Conservation (phyloP, 2,113 vertebrate genomes). For the Cynopterus brachyotis region DNA sequence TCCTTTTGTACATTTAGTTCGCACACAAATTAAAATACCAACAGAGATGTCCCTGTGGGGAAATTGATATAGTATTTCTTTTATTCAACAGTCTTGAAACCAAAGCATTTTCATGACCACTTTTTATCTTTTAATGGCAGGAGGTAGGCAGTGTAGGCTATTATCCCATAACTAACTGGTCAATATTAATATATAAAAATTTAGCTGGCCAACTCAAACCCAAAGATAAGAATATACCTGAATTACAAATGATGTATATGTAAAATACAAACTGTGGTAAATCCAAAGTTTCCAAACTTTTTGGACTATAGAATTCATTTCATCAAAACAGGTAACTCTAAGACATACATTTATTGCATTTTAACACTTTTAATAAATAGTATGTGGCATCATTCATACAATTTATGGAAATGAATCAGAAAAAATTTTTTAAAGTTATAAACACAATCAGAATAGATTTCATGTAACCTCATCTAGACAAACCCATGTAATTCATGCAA, state of each 20-base stretch:
- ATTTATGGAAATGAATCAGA: background rate
- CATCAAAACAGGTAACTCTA: too few relatives aligned
- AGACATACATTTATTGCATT: too few relatives aligned
- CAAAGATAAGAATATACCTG: background rate
- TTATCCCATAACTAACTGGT: slow-evolving; percentile 25
- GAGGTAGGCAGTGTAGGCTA: background rate
- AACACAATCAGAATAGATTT: background rate
- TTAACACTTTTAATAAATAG: too few relatives aligned
- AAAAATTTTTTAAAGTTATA: background rate
- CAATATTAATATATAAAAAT: slow-evolving; percentile 56
- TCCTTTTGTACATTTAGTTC: slow-evolving; percentile 15
- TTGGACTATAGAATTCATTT: too few relatives aligned
- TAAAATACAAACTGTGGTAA: background rate
- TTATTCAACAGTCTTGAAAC: slow-evolving; percentile 27
- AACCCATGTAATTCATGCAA: background rate
- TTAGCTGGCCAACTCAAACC: background rate
- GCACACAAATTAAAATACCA: slow-evolving; percentile 43
- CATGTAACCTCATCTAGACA: background rate
- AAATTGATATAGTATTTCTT: slow-evolving; percentile 47
- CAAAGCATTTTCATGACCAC: slow-evolving; percentile 50
- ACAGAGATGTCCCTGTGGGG: slow-evolving; percentile 4
- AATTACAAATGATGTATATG: background rate
- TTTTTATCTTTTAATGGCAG: slow-evolving; percentile 27
- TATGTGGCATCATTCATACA: background rate
- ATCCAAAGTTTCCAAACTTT: too few relatives aligned